Conservation (phyloP, 2,888 invertebrate species). For the Polietes domitor region DNA sequence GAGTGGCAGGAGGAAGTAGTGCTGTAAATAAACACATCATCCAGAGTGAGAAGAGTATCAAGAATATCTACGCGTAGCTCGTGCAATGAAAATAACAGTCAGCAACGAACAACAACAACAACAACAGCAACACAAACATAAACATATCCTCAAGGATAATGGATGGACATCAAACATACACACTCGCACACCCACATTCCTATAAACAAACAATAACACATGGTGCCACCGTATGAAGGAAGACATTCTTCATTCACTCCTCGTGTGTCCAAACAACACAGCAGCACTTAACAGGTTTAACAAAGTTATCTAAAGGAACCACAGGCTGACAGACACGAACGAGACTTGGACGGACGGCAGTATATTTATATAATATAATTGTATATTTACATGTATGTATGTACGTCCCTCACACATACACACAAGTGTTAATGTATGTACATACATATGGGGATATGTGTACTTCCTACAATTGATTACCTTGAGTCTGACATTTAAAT, state of each 20-base stretch:
- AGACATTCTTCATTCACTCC: not conserved
- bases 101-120: slow-evolving; percentile 17
- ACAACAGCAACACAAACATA: slow-evolving; percentile 59
- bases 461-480: no score
- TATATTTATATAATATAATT: no score
- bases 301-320: slow-evolving; percentile 48
- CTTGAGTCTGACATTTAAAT: not conserved
- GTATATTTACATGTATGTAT: no score
- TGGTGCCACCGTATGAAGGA: not conserved
- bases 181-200: not conserved
- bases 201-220: slow-evolving; percentile 14
- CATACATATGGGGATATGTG: not conserved
- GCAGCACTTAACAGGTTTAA: slow-evolving; percentile 42
- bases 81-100: slow-evolving; percentile 63
- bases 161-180: slow-evolving; percentile 71
- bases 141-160: slow-evolving; percentile 79
- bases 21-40: slow-evolving; percentile 34
- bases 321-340: slow-evolving; percentile 33
- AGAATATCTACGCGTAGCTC: not conserved
- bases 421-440: not conserved
- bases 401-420: no score
- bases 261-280: slow-evolving; percentile 1
- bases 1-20: slow-evolving; percentile 12
- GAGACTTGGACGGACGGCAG: not conserved
- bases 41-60: slow-evolving; percentile 23